Evolutionary conservation across 2,113 vertebrate species (phyloP).

Genomic region (Microcebus griseorufus): DNA sequence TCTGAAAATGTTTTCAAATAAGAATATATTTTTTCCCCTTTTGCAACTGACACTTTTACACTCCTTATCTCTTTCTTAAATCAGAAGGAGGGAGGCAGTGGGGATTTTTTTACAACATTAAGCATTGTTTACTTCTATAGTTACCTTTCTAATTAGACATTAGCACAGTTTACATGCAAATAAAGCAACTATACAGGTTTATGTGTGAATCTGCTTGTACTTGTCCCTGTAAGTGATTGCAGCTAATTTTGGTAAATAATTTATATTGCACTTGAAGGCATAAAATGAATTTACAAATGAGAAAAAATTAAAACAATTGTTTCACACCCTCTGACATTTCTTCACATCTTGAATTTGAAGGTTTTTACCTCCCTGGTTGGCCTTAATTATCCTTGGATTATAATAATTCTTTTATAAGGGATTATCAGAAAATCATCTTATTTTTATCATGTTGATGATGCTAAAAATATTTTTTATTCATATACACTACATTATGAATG

Average conservation of each 20-base stretch:
- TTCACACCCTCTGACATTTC: conserved; percentile 76
- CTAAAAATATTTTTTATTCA: conserved; percentile 24
- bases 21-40: background rate
- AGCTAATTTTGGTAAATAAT: conserved; percentile 81
- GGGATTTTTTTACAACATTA: conserved; percentile 52
- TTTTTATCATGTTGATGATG: conserved; percentile 26
- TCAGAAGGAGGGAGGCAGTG: background rate
- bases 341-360: conserved; percentile 71
- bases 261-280: conserved; percentile 77
- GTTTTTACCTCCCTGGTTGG: conserved; percentile 67
- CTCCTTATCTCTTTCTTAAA: conserved; percentile 26
- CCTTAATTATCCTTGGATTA: conserved; percentile 72
- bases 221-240: conserved; percentile 76
- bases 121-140: conserved; percentile 75
- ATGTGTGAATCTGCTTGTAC: conserved; percentile 67
- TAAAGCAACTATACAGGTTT: conserved; percentile 72
- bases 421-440: conserved; percentile 51
- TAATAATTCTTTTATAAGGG: conserved; percentile 54
- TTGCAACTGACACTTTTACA: background rate
- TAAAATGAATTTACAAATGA: conserved; percentile 75
- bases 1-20: conserved; percentile 3
- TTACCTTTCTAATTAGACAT: conserved; percentile 80
- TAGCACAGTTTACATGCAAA: conserved; percentile 79
- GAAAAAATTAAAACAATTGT: conserved; percentile 75
- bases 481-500: background rate